Percentiles rank a stretch among this genome's conserved stretches.
Evolutionary conservation across 2,888 invertebrate genomes (phyloP).

Genomic region (Watsonalla binaria): DNA sequence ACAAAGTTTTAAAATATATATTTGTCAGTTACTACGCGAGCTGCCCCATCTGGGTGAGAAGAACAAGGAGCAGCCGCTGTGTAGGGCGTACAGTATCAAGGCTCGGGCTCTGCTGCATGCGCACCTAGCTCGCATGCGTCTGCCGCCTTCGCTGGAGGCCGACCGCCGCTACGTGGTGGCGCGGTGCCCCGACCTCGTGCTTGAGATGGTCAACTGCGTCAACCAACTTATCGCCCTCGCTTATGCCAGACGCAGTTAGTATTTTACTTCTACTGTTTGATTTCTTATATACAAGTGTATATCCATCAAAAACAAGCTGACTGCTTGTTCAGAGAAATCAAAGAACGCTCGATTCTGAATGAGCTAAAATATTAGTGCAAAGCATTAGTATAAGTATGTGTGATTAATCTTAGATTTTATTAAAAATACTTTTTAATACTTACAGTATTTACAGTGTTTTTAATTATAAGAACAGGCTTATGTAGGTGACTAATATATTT

Average conservation of each 20-base stretch:
- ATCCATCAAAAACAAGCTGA: too few species aligned
- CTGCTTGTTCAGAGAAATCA: too few species aligned
- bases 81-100: conserved; percentile 94
- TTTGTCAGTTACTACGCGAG: conserved; percentile 89
- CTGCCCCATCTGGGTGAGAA: conserved; percentile 96
- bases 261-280: background rate
- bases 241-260: conserved; percentile 91
- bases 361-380: background rate
- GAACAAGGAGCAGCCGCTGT: conserved; percentile 96
- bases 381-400: background rate
- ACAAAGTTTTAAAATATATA: background rate
- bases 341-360: too few species aligned
- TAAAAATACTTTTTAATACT: too few species aligned
- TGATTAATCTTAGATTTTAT: background rate
- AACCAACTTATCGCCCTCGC: conserved; percentile 95
- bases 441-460: too few species aligned
- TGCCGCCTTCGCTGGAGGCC: conserved; percentile 89
- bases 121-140: conserved; percentile 90
- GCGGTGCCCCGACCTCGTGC: conserved; percentile 96
- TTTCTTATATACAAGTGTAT: too few species aligned
- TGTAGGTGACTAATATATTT: too few species aligned
- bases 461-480: too few species aligned
- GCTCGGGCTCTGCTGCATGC: conserved; percentile 97
- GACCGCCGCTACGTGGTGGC: conserved; percentile 91
- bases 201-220: conserved; percentile 98